Evolutionary conservation across 2,888 invertebrate species (phyloP), one percentile per base, ranked within the genome.

Genomic region (Silvanus unidentatus): DNA sequence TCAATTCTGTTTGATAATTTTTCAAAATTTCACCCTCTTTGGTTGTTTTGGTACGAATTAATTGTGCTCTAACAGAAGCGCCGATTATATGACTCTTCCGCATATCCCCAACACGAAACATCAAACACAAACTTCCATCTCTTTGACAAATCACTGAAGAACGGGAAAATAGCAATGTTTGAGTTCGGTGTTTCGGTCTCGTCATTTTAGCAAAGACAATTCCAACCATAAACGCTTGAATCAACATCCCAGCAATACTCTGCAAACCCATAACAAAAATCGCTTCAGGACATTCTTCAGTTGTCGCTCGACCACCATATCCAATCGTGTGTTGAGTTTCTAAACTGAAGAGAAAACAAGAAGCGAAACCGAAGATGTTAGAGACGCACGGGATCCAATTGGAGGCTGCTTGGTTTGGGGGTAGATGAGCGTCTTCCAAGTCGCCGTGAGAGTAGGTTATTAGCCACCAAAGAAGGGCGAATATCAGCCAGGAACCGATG

Each of bases 271-370:
- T 92, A 45, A 94, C 82, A 55, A 94, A 86, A 40, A 97, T 89
- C 1, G 94, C 92, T 65, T 92, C 88, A 0, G 94, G 91, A 63
- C 98, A 98, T 69, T 94, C 89, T 54, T 93, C 85, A 0, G 93
- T 93, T 0, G 93, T 93, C 38, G 85, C 84, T 40, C 92, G 78
- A 2, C 82, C 81, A 36, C 92, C 92, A 65, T 89, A 93, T 63
- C 77, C 82, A 57, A 96, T 96, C 6, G 96, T 97, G 71, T 95
- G 94, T 69, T 97, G 96, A 1, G 96, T 96, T 76, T 97, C 97
- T 42, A 97, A 88, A 54, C 93, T 94, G 75, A 96, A 97, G 37
- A 97, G 79, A 71, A 97, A 93, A 62, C 95, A 93, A 40, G 95
- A 90, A 40, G 91, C 88, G 71, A 97, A 95, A 44, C 89, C 82